phyloP scores from a whole-genome alignment of 2,888 invertebrate species.

The Perdita meconis region DNA sequence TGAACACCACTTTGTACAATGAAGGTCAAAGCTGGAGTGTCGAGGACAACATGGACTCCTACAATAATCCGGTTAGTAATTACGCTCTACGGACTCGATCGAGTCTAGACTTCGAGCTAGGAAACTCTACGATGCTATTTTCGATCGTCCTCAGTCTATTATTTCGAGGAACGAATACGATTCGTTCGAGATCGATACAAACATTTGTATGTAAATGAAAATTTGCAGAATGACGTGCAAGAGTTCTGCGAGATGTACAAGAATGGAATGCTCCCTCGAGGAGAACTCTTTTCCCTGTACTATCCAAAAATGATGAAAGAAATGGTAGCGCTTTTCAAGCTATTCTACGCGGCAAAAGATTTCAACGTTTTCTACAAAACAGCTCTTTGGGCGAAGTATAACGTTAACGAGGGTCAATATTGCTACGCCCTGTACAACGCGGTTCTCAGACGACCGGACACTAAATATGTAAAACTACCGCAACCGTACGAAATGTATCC shows the following conservation, averaged over 20 bases:
- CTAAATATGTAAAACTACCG: conserved; percentile 87
- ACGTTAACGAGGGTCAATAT: conserved; percentile 85
- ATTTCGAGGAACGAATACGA: too few relatives aligned
- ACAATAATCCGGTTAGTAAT: conserved; percentile 74
- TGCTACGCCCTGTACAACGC: conserved; percentile 87
- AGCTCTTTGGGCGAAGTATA: conserved; percentile 82
- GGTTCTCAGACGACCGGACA: conserved; percentile 86
- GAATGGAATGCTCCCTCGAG: conserved; percentile 85
- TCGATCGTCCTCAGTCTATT: too few relatives aligned
- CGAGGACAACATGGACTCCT: conserved; percentile 71
- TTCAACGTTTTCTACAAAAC: conserved; percentile 83
- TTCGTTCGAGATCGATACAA: too few relatives aligned
- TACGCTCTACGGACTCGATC: background rate
- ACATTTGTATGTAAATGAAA: background rate
- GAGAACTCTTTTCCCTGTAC: conserved; percentile 85
- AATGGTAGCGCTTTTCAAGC: conserved; percentile 77
- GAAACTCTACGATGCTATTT: too few relatives aligned
- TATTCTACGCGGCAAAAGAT: conserved; percentile 82
- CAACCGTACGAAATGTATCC: conserved; percentile 89
- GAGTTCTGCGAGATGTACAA: conserved; percentile 79
- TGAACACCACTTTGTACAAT: conserved; percentile 71
- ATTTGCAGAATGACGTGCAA: conserved; percentile 77
- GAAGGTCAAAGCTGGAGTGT: conserved; percentile 74
- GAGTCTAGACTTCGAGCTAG: too few relatives aligned
- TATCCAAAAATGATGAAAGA: conserved; percentile 77